These are phyloP conservation scores for Myotis lucifugus DNA, from an alignment of 2,113 vertebrate genomes.

Conservation along the genomic window DNA sequence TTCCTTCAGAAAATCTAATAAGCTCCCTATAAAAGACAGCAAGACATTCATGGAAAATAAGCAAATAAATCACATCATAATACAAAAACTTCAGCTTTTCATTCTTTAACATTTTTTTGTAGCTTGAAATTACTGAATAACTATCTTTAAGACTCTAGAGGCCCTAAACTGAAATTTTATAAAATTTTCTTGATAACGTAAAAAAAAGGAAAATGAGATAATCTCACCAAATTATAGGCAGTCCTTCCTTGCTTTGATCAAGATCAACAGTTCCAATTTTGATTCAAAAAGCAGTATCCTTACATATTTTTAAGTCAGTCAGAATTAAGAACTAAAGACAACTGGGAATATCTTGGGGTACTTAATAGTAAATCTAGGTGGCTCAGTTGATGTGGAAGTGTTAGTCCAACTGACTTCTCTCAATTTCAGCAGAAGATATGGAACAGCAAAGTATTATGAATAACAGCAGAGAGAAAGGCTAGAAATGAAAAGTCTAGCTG, in stretches of 20 bases:
- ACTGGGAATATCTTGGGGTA: neutral
- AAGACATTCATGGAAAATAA: conserved; percentile 17
- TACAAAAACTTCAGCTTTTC: conserved; percentile 20
- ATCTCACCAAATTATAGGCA: neutral
- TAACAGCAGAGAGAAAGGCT: neutral
- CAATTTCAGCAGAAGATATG: neutral
- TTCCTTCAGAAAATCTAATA: conserved; percentile 96
- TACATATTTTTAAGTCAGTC: conserved; percentile 19
- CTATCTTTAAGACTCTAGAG: neutral
- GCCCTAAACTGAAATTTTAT: neutral
- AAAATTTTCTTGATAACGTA: neutral
- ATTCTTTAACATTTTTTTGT: neutral
- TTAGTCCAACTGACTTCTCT: neutral
- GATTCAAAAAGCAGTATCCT: neutral
- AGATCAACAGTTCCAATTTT: neutral
- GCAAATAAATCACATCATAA: conserved; percentile 24
- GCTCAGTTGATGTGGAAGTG: neutral
- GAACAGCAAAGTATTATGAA: neutral
- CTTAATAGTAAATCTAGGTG: neutral
- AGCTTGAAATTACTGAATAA: conserved; percentile 26
- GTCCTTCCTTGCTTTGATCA: neutral
- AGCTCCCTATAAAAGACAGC: conserved; percentile 88
- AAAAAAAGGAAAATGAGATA: neutral
- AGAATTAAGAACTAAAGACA: conserved; percentile 21
- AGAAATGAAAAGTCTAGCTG: neutral